phyloP scores from a whole-genome alignment of 2,888 invertebrate species.

The Eristalis pertinax region DNA sequence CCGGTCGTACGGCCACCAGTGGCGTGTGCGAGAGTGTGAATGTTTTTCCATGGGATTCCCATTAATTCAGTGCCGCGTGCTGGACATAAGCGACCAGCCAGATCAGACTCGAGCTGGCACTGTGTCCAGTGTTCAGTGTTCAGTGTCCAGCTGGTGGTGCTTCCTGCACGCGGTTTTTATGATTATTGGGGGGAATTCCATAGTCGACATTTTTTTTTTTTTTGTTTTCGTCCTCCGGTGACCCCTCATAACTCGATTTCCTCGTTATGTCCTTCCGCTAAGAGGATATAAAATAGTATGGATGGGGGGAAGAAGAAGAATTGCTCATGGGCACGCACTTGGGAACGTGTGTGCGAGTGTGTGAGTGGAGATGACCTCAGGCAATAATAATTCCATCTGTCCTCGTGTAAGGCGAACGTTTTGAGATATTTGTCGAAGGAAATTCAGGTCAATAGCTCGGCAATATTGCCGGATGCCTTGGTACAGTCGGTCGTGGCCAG shows the following conservation, averaged over 20 bases:
- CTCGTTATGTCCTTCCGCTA: background rate
- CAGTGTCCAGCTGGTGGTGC: background rate
- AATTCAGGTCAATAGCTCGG: slow-evolving; percentile 19
- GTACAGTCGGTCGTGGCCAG: background rate
- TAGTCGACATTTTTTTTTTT: background rate
- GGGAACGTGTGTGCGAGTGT: background rate
- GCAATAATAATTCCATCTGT: slow-evolving; percentile 6
- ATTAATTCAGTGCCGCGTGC: slow-evolving; percentile 28
- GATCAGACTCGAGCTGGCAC: too few species aligned
- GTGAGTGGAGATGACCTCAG: background rate
- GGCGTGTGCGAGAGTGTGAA: background rate
- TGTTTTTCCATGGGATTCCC: background rate
- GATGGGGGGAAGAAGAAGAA: background rate
- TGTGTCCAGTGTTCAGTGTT: too few species aligned
- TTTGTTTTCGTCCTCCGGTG: background rate
- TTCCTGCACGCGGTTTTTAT: slow-evolving; percentile 4
- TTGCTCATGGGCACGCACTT: slow-evolving; percentile 35
- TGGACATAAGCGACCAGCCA: slow-evolving; percentile 12
- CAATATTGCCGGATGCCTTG: slow-evolving; percentile 7
- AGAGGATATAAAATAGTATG: background rate
- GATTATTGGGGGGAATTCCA: slow-evolving; percentile 10
- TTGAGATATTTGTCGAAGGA: slow-evolving; percentile 6
- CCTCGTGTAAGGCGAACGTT: slow-evolving; percentile 6
- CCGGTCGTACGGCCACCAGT: background rate
- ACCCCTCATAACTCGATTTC: background rate